Evolutionary conservation across 1,140 invertebrate genomes (phyloP).

Genomic region (Drosophila melanica): DNA sequence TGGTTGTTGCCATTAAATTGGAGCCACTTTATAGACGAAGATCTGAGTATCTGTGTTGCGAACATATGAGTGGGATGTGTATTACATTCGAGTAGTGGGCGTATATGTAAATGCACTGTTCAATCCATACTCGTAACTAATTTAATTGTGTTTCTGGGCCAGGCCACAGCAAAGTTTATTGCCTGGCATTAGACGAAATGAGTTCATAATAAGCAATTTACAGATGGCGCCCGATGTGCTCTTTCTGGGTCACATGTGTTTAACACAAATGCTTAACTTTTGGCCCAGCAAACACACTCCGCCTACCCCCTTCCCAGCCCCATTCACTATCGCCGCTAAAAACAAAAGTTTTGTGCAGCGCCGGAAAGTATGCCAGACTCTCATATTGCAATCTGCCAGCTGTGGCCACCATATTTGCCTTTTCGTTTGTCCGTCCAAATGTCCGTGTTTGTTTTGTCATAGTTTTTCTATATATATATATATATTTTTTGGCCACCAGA

Average conservation of each 20-base stretch:
- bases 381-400: slow-evolving; percentile 40
- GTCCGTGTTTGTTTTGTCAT: slow-evolving; percentile 29
- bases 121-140: slow-evolving; percentile 49
- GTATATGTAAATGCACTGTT: slow-evolving; percentile 25
- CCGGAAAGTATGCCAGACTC: slow-evolving; percentile 54
- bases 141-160: slow-evolving; percentile 68
- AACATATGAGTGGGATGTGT: neutral
- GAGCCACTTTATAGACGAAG: slow-evolving; percentile 9
- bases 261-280: slow-evolving; percentile 62
- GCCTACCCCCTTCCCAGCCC: neutral
- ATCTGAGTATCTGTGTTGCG: neutral
- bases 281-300: neutral
- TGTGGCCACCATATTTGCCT: slow-evolving; percentile 6
- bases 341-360: slow-evolving; percentile 39
- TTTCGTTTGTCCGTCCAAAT: neutral
- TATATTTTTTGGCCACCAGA: slow-evolving; percentile 13
- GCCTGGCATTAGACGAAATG: slow-evolving; percentile 45
- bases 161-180: slow-evolving; percentile 32
- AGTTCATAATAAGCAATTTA: slow-evolving; percentile 63
- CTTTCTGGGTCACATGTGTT: slow-evolving; percentile 72
- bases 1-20: slow-evolving; percentile 24
- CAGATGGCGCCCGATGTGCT: slow-evolving; percentile 23
- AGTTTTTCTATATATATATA: slow-evolving; percentile 1
- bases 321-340: neutral
- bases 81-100: neutral